phyloP scores from a whole-genome alignment of 2,888 invertebrate genomes.

The Apamea crenata region DNA sequence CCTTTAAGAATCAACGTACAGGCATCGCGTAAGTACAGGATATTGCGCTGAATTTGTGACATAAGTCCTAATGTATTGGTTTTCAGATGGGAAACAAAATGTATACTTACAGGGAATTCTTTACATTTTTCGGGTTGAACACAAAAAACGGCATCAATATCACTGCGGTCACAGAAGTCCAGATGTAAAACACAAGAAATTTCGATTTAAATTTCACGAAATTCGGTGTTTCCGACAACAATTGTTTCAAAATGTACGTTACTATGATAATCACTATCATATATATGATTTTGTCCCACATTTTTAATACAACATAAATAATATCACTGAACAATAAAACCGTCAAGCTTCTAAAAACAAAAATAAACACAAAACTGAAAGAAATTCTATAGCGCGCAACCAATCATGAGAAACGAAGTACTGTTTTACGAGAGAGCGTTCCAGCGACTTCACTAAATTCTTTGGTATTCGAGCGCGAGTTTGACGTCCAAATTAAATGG shows the following conservation, averaged over 20 bases:
- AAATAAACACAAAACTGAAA: conserved; percentile 66
- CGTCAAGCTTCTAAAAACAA: conserved; percentile 64
- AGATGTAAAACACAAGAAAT: conserved; percentile 87
- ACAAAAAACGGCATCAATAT: conserved; percentile 87
- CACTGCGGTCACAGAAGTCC: conserved; percentile 84
- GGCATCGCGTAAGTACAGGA: background rate
- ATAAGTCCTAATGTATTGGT: conserved; percentile 27
- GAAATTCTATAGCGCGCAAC: conserved; percentile 58
- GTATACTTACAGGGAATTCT: conserved; percentile 89
- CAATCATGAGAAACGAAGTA: conserved; percentile 67
- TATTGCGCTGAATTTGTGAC: conserved; percentile 46
- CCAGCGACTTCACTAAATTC: conserved; percentile 35
- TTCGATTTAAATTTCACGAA: conserved; percentile 88
- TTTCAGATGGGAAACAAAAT: conserved; percentile 17
- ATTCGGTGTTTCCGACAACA: conserved; percentile 88
- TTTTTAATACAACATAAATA: conserved; percentile 65
- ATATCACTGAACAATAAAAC: conserved; percentile 51
- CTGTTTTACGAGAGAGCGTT: conserved; percentile 45
- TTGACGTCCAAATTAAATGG: conserved; percentile 35
- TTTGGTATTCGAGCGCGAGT: conserved; percentile 33
- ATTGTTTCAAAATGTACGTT: conserved; percentile 86
- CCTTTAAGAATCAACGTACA: conserved; percentile 20
- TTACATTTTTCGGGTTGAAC: conserved; percentile 88
- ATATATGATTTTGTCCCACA: conserved; percentile 87
- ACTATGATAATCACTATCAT: conserved; percentile 79